phyloP scores from a whole-genome alignment of 1,140 invertebrate genomes.

The Varroa destructor region DNA sequence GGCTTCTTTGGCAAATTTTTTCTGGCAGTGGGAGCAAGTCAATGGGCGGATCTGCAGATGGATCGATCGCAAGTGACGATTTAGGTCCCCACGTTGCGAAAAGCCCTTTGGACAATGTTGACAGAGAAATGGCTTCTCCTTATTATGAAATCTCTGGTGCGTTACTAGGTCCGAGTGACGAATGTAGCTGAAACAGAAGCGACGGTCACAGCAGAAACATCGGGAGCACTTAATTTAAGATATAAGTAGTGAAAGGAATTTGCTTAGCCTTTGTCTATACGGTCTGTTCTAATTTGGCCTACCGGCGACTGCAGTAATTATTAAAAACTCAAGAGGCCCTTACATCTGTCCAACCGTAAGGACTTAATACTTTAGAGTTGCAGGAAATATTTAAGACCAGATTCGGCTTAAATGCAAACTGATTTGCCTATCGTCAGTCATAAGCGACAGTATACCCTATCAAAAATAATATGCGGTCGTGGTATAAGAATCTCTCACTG shows the following conservation, averaged over 20 bases:
- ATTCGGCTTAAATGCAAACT: no score
- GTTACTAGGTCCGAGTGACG: constrained; percentile 39
- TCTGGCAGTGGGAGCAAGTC: constrained; percentile 38
- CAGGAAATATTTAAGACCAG: no score
- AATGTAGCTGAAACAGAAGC: constrained; percentile 37
- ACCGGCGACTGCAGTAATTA: no score
- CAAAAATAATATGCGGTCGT: no score
- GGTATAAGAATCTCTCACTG: no score
- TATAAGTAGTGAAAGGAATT: background rate
- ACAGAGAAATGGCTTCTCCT: constrained; percentile 39
- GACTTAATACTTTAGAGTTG: no score
- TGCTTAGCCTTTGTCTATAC: no score
- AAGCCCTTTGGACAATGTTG: constrained; percentile 39
- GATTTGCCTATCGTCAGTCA: no score
- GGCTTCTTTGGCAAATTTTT: constrained; percentile 38
- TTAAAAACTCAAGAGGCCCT: no score
- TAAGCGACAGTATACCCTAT: no score
- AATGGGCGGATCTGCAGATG: constrained; percentile 37
- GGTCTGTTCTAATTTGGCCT: no score
- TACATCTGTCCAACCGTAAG: no score
- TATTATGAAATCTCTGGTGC: constrained; percentile 40
- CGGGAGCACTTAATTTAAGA: background rate
- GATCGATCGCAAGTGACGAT: constrained; percentile 38
- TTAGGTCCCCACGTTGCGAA: constrained; percentile 40
- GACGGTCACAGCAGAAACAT: background rate